phyloP scores from a whole-genome alignment of 2,888 invertebrate species.

The Sinodicranocentrus sp. region DNA sequence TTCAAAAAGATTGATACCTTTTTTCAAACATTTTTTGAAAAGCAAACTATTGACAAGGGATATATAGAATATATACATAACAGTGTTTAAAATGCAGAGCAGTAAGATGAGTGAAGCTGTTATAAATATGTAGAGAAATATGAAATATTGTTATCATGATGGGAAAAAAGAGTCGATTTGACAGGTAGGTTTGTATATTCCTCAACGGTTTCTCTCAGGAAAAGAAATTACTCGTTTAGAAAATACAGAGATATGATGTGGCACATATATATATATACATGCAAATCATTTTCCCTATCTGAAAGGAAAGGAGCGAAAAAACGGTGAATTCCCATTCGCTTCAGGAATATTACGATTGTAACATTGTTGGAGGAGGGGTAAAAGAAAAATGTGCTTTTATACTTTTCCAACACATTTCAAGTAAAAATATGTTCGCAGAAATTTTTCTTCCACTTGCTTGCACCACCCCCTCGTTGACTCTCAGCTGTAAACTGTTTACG shows the following conservation, averaged over 20 bases:
- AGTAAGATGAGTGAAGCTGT: neutral
- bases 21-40: no score
- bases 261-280: constrained; percentile 14
- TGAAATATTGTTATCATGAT: constrained; percentile 19
- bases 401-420: neutral
- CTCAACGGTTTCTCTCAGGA: constrained; percentile 49
- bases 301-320: constrained; percentile 58
- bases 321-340: constrained; percentile 60
- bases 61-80: no score
- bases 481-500: neutral
- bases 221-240: no score
- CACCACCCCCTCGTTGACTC: neutral
- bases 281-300: constrained; percentile 33
- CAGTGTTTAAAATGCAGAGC: constrained; percentile 25
- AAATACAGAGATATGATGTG: no score
- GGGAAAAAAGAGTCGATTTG: constrained; percentile 33
- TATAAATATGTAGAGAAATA: no score
- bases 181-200: constrained; percentile 44
- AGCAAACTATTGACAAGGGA: no score
- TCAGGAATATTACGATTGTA: constrained; percentile 34
- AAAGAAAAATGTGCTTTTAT: constrained; percentile 18
- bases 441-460: neutral
- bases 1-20: no score
- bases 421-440: neutral
- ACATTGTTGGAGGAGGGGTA: constrained; percentile 23